phyloP scores from a whole-genome alignment of 2,113 vertebrate genomes.

The Myrmecophaga tridactyla region DNA sequence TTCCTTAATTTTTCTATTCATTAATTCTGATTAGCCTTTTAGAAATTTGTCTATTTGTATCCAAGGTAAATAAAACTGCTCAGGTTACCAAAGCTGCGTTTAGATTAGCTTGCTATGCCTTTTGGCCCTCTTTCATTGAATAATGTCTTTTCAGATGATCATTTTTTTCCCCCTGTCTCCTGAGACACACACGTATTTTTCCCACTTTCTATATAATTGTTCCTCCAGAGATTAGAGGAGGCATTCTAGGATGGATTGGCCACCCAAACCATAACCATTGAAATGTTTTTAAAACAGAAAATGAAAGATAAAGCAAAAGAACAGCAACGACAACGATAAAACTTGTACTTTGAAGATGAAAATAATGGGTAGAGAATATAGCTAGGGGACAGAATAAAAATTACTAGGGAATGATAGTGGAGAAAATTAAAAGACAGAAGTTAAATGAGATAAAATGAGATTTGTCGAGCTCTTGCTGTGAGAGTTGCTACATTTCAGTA shows the following conservation, averaged over 20 bases:
- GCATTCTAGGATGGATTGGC: neutral
- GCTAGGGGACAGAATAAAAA: neutral
- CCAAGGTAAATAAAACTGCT: constrained; percentile 46
- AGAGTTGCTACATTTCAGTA: neutral
- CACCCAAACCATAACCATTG: neutral
- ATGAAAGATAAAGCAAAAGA: neutral
- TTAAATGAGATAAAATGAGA: neutral
- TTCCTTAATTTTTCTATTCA: constrained; percentile 70
- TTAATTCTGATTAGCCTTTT: constrained; percentile 76
- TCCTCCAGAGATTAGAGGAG: neutral
- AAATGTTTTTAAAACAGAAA: neutral
- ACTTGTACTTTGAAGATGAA: neutral
- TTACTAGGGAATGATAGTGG: neutral
- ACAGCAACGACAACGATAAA: neutral
- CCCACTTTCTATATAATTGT: neutral
- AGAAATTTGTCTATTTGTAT: constrained; percentile 52
- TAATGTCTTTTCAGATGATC: constrained; percentile 33
- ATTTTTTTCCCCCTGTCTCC: neutral
- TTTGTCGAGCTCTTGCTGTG: neutral
- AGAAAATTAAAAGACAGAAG: neutral
- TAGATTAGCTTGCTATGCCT: constrained; percentile 2
- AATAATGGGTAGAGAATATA: neutral
- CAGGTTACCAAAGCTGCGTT: neutral
- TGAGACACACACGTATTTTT: neutral
- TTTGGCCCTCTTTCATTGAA: constrained; percentile 11